Evolutionary conservation across 2,797 vertebrate species (phyloP).

Genomic region (Pristis pectinata): DNA sequence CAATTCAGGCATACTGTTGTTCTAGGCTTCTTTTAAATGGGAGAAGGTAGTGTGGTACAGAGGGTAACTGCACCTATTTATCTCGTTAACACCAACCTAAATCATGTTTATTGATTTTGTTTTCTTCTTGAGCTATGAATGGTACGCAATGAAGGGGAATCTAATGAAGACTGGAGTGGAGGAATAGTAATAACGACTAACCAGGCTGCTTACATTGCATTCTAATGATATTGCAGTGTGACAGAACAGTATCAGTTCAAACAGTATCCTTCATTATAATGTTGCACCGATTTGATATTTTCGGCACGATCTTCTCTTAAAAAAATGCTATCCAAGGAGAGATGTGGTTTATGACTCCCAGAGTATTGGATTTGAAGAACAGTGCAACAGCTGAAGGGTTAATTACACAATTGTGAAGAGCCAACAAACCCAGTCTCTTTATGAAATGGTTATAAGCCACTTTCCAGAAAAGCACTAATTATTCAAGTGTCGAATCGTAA

Average conservation of each 20-base stretch:
- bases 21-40: neutral
- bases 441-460: neutral
- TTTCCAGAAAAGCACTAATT: neutral
- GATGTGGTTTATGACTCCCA: neutral
- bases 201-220: neutral
- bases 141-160: neutral
- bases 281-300: neutral
- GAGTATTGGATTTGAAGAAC: neutral
- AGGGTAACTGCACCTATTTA: neutral
- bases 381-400: neutral
- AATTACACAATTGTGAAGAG: neutral
- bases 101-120: neutral
- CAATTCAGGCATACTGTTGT: conserved; percentile 34
- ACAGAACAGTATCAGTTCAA: neutral
- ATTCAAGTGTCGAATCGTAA: neutral
- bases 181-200: conserved; percentile 22
- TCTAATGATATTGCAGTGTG: neutral
- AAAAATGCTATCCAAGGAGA: neutral
- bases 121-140: neutral
- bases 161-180: neutral
- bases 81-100: neutral
- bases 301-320: neutral
- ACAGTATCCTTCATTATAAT: neutral
- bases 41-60: neutral
- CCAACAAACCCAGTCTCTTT: neutral